Conservation (phyloP, 1,140 invertebrate species). For the Harpegnathos saltator region DNA sequence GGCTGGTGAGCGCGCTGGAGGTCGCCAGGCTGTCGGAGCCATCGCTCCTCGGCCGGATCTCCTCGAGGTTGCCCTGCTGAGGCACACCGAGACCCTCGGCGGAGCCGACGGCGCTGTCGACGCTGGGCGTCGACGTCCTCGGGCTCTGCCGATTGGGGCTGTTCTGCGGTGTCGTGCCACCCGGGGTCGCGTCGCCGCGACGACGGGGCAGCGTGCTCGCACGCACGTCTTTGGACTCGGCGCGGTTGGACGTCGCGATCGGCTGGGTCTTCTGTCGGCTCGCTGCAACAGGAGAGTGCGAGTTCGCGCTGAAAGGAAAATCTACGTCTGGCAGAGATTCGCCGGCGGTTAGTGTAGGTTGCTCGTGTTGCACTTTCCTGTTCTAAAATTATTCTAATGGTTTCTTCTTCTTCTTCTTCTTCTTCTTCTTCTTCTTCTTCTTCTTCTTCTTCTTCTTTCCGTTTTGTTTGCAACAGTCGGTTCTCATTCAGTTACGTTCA, state of each 20-base stretch:
- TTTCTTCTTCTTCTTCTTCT: too few species aligned
- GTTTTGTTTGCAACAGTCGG: too few species aligned
- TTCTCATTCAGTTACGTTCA: neutral
- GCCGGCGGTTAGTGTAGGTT: neutral
- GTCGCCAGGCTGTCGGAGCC: slow-evolving; percentile 83
- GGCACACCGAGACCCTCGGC: slow-evolving; percentile 86
- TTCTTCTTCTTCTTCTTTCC: too few species aligned
- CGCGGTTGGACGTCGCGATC: slow-evolving; percentile 68
- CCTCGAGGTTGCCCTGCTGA: slow-evolving; percentile 77
- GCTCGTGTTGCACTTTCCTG: neutral
- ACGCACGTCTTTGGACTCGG: slow-evolving; percentile 76
- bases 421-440: too few species aligned
- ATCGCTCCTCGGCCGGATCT: slow-evolving; percentile 80
- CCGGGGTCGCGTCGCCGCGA: slow-evolving; percentile 77
- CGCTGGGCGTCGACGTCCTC: slow-evolving; percentile 86
- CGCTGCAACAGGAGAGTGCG: slow-evolving; percentile 62
- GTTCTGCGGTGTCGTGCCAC: slow-evolving; percentile 73
- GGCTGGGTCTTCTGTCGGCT: slow-evolving; percentile 77
- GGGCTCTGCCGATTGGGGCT: slow-evolving; percentile 80
- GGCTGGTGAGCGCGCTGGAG: slow-evolving; percentile 83
- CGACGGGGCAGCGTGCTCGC: slow-evolving; percentile 81
- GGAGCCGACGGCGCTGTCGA: slow-evolving; percentile 88
- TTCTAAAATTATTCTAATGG: neutral
- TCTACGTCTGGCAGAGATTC: slow-evolving; percentile 49
- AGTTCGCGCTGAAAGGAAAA: slow-evolving; percentile 46